phyloP scores from a whole-genome alignment of 2,797 vertebrate species.

The Coregonus suidteri region DNA sequence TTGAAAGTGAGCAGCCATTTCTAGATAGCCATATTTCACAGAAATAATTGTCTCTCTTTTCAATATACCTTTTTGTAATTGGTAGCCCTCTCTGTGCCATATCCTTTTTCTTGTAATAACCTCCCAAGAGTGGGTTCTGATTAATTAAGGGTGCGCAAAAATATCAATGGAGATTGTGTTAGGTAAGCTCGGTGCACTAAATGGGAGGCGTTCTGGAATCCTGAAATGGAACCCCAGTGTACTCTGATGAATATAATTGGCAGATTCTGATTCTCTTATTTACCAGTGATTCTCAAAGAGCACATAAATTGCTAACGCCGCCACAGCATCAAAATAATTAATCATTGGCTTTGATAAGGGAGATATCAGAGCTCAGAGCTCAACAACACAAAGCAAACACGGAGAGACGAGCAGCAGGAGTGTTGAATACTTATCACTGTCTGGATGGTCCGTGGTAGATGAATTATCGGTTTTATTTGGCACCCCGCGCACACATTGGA shows the following conservation, averaged over 20 bases:
- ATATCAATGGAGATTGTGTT: not conserved
- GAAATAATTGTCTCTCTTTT: not conserved
- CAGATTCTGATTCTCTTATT: not conserved
- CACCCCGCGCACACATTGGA: not conserved
- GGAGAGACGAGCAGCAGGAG: not conserved
- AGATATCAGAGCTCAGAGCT: not conserved
- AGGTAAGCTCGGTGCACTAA: not conserved
- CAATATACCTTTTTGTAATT: not conserved
- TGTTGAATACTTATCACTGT: not conserved
- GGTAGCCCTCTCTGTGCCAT: not conserved
- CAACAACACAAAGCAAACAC: not conserved
- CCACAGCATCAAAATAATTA: not conserved
- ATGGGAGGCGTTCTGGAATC: not conserved
- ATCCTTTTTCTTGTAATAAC: not conserved
- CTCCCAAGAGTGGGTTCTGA: not conserved
- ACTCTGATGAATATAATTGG: not conserved
- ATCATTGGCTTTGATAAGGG: not conserved
- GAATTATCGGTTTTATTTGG: not conserved
- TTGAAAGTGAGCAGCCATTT: not conserved
- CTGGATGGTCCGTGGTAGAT: not conserved
- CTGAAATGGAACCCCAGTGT: not conserved
- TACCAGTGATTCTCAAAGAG: not conserved
- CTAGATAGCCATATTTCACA: not conserved
- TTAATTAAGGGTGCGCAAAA: not conserved
- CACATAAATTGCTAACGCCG: not conserved